Evolutionary conservation across 2,888 invertebrate species (phyloP), one percentile per base, ranked within the genome.

Genomic region (Epirrita christyi): DNA sequence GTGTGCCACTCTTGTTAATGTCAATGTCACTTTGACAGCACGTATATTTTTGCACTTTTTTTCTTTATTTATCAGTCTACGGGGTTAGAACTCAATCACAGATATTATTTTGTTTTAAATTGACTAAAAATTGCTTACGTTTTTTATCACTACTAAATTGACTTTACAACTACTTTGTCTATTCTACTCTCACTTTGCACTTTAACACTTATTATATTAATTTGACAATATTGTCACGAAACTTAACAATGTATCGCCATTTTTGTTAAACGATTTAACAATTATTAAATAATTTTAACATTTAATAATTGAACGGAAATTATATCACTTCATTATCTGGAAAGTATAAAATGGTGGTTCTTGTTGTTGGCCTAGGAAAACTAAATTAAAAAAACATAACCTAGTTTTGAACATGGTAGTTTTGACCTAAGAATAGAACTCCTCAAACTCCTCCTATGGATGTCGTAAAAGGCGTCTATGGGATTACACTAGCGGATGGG

Each of bases 181-280:
- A 60, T 40, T 32, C 45, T 45, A 45, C 14, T 43, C 51, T 52
- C 42, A 64, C 45, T 55, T 43, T 42, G 11, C 37, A 45, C 52
- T 50, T 54, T 72, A 71, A 69, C 69, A 70, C 69, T 71, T 70
- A 61, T 41, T 47, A 15, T 64, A 64, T 68, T 71, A 72, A 71
- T 68, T 72, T 64, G 62, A 69, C 64, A 62, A 59, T 61, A 61
- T 64, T 71, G 60, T 54, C 70, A 56, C 59, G 47, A 77, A 78
- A 82, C 74, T 75, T 78, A 82, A 80, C 76, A 76, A 75, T 74
- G 82, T 59, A 80, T 80, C 80, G 83, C 78, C 76, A 61, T 70
- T 45, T 78, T 85, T 75, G 80, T 81, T 84, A 77, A 66, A 63
- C 58, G 40, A 45, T 50, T 51, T 49, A 62, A 65, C 60, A 67